phyloP scores from a whole-genome alignment of 2,113 vertebrate genomes.

The Rhabdomys dilectus region DNA sequence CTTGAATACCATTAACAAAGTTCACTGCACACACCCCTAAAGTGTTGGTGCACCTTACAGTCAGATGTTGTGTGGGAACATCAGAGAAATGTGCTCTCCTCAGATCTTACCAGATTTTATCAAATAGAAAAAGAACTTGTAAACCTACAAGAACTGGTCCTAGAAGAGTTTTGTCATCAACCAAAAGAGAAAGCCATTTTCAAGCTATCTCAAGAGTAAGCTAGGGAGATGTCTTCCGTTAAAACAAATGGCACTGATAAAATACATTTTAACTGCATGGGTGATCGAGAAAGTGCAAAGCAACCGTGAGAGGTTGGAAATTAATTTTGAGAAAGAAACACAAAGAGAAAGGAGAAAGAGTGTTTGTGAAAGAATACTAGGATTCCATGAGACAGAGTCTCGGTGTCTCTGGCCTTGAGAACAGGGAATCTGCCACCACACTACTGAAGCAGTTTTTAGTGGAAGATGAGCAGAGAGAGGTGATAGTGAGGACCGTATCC shows the following conservation, averaged over 20 bases:
- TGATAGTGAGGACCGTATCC: background rate
- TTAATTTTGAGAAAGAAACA: background rate
- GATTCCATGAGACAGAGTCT: background rate
- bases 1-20: too few species aligned
- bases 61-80: background rate
- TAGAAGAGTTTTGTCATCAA: constrained; percentile 21
- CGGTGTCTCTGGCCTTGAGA: background rate
- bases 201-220: constrained; percentile 38
- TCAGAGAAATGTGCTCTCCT: background rate
- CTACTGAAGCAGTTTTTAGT: background rate
- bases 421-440: background rate
- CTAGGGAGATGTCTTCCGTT: background rate
- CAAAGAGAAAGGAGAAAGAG: background rate
- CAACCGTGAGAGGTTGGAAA: background rate
- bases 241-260: background rate
- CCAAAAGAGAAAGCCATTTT: constrained; percentile 43
- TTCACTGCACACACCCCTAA: background rate
- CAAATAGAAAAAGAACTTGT: background rate
- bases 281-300: constrained; percentile 20
- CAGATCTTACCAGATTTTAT: constrained; percentile 8
- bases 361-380: background rate
- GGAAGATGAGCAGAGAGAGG: background rate
- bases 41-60: background rate
- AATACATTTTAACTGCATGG: background rate
- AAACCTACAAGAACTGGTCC: constrained; percentile 13